Base-by-base conservation (phyloP, 2,888 invertebrate species). In the Zele albiditarsus region DNA sequence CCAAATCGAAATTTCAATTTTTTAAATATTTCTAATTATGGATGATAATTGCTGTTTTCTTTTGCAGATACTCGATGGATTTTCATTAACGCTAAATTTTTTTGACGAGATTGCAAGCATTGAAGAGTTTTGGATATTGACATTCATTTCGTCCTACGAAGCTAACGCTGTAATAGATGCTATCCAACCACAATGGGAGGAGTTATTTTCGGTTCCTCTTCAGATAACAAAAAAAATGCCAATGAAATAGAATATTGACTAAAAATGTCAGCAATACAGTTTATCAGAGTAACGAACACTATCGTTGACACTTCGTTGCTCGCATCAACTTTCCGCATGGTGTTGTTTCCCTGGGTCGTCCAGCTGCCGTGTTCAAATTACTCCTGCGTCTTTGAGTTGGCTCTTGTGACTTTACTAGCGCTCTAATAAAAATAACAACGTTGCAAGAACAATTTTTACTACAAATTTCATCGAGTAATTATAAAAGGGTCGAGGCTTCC, bases 191-290 rank as follows among this genome's bases (percentile, higher is more conserved):
- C 91, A 91, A 0, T 92, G 92, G 92, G 91, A 92, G 80, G 88
- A 90, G 80, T 80, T 92, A 3, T 92, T 92, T 82, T 91, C 91
- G 42, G 90, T 92, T 74, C 90, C 91, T 46, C 84, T 91, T 23
- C 89, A 90, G 82, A 80, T 90, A 25, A 88, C 85, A 8, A 77
- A 77, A 2, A 80, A 78, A 77, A 73, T 79, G 28, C 72, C 76
- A 25, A 23, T 20, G 27, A 53, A 57, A 31, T 62, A 78, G 38
- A 71, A 72, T 27, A 69, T 72, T 38, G 42, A 72, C 49, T 57
- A 49, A 38, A 14, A 69, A 63, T 8, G 2, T 23, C 33, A 33
- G n/a, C 63, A 16, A 23, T 3, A 4, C n/a, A 25, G 6, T 46
- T 46, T 25, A 14, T 12, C 8, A 14, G 10, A 16, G 16, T 63